phyloP scores from a whole-genome alignment of 2,113 vertebrate species.

The Petaurus breviceps region DNA sequence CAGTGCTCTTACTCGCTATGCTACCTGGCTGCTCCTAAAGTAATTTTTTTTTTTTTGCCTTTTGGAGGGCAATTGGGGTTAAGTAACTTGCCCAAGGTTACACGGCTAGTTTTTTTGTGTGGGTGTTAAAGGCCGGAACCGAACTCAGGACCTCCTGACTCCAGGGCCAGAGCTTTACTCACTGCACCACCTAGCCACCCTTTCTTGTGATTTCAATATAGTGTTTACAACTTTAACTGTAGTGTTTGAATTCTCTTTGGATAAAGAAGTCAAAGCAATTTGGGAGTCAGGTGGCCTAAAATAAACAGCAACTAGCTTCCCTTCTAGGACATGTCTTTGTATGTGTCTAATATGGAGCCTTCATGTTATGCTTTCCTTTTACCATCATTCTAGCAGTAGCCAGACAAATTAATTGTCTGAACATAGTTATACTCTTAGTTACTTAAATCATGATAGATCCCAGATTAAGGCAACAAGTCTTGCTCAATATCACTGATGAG shows the following conservation, averaged over 20 bases:
- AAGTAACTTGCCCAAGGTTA: no score
- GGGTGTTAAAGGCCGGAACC: no score
- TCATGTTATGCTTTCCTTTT: not conserved
- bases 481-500: not conserved
- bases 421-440: not conserved
- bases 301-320: not conserved
- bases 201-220: not conserved
- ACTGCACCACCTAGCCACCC: no score
- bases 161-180: no score
- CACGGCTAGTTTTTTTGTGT: no score
- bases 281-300: not conserved
- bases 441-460: not conserved
- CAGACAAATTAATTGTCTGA: not conserved
- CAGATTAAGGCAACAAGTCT: not conserved
- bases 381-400: not conserved
- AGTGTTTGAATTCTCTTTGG: not conserved
- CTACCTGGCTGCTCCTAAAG: no score
- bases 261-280: constrained; percentile 16
- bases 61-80: no score
- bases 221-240: not conserved
- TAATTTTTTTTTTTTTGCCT: no score
- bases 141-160: no score
- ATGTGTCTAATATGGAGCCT: not conserved
- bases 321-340: not conserved
- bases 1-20: no score